phyloP scores from a whole-genome alignment of 2,888 invertebrate species.

The Cancer borealis region DNA sequence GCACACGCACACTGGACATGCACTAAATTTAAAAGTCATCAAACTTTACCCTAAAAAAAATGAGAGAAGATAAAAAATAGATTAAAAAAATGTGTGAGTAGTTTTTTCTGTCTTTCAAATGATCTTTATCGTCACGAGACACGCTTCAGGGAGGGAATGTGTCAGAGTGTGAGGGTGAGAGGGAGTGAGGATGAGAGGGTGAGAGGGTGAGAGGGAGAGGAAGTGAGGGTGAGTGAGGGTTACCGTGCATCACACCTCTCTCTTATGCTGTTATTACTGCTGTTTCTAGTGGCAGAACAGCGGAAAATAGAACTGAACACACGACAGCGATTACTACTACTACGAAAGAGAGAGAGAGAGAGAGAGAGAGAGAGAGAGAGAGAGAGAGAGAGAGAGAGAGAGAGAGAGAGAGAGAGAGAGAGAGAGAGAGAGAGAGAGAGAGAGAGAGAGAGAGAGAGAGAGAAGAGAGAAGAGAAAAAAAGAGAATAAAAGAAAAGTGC shows the following conservation, averaged over 20 bases:
- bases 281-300: background rate
- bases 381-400: constrained; percentile 1
- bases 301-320: background rate
- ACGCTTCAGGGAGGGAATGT: no score
- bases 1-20: background rate
- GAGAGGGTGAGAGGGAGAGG: no score
- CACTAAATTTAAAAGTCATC: background rate
- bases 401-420: constrained; percentile 6
- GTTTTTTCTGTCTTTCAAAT: background rate
- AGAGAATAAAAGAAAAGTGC: background rate
- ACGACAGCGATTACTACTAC: background rate
- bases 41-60: background rate
- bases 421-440: no score
- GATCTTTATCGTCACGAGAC: background rate
- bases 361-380: background rate
- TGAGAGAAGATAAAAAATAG: background rate
- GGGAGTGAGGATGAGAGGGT: no score
- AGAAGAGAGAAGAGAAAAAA: no score
- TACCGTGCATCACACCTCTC: background rate
- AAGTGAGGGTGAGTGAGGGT: no score
- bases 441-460: background rate
- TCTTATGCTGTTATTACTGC: background rate
- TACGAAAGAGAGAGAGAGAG: background rate
- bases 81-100: no score
- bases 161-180: no score